These are phyloP conservation scores for Eupithecia centaureata DNA, from an alignment of 2,888 invertebrate genomes.

Conservation along the genomic window DNA sequence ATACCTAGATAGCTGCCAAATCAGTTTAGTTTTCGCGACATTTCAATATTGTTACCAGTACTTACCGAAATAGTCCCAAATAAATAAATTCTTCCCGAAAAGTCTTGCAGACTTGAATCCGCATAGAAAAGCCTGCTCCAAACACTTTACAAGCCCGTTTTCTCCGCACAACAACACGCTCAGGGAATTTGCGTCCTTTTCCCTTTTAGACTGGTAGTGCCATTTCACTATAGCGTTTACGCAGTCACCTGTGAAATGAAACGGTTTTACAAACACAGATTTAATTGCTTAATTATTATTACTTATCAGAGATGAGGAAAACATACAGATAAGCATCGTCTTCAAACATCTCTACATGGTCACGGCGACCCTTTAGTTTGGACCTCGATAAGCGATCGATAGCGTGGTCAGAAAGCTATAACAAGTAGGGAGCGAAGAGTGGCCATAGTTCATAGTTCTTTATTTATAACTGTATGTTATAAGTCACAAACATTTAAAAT, in stretches of 20 bases:
- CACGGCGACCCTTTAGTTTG: neutral
- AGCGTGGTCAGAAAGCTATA: too few relatives aligned
- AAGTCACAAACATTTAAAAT: too few relatives aligned
- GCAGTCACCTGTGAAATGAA: constrained; percentile 88
- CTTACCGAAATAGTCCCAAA: constrained; percentile 99
- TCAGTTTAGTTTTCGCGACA: too few relatives aligned
- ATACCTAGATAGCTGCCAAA: too few relatives aligned
- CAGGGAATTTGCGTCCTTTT: constrained; percentile 91
- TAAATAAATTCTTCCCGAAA: constrained; percentile 96
- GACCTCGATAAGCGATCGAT: neutral
- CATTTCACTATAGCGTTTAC: constrained; percentile 99
- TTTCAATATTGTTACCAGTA: too few relatives aligned
- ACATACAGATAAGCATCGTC: neutral
- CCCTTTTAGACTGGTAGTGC: constrained; percentile 94
- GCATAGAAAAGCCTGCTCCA: constrained; percentile 97
- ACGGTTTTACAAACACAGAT: neutral
- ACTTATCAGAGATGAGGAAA: neutral
- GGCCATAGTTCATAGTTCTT: too few relatives aligned
- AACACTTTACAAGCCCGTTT: constrained; percentile 94
- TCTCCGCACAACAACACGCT: constrained; percentile 98
- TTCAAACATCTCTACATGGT: neutral
- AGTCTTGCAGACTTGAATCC: constrained; percentile 97
- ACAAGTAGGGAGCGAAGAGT: neutral
- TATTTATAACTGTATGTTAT: too few relatives aligned
- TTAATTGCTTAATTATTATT: too few relatives aligned